A percentile compares a stretch with the other conserved stretches of the same genome.
phyloP scores from a whole-genome alignment of 2,888 invertebrate genomes.

The Elysia crispata region DNA sequence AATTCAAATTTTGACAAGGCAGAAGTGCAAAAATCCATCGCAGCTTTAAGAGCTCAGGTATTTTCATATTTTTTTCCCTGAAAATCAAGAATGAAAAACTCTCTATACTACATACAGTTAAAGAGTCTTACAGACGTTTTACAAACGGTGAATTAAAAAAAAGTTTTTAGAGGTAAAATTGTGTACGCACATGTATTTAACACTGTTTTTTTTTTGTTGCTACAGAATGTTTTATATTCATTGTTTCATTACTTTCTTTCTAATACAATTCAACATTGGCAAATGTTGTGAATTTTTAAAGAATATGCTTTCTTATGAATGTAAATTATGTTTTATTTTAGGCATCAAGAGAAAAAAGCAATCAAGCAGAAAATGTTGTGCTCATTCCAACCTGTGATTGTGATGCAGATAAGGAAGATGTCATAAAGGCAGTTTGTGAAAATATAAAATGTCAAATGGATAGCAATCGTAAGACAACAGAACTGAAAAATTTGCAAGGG shows the following conservation, averaged over 20 bases:
- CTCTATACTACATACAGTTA: too few relatives aligned
- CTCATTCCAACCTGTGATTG: constrained; percentile 64
- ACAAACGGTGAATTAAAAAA: too few relatives aligned
- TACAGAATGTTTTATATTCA: too few relatives aligned
- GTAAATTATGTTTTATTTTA: constrained; percentile 40
- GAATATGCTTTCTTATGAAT: too few relatives aligned
- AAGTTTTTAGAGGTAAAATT: too few relatives aligned
- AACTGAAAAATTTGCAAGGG: constrained; percentile 93
- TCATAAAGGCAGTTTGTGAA: constrained; percentile 83
- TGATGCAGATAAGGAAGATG: constrained; percentile 68
- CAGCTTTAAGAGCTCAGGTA: constrained; percentile 83
- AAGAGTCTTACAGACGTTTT: too few relatives aligned
- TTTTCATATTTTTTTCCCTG: constrained; percentile 51
- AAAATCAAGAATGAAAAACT: background rate
- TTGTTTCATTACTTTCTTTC: too few relatives aligned
- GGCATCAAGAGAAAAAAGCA: constrained; percentile 76
- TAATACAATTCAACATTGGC: too few relatives aligned
- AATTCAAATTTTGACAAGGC: constrained; percentile 84
- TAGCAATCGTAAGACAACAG: constrained; percentile 86
- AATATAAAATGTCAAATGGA: constrained; percentile 90
- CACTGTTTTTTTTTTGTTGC: too few relatives aligned
- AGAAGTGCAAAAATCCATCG: constrained; percentile 84
- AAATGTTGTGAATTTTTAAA: too few relatives aligned
- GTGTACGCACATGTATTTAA: too few relatives aligned
- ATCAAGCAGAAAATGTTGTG: constrained; percentile 81